phyloP scores from a whole-genome alignment of 2,797 vertebrate species.

The Thalassophryne amazonica region DNA sequence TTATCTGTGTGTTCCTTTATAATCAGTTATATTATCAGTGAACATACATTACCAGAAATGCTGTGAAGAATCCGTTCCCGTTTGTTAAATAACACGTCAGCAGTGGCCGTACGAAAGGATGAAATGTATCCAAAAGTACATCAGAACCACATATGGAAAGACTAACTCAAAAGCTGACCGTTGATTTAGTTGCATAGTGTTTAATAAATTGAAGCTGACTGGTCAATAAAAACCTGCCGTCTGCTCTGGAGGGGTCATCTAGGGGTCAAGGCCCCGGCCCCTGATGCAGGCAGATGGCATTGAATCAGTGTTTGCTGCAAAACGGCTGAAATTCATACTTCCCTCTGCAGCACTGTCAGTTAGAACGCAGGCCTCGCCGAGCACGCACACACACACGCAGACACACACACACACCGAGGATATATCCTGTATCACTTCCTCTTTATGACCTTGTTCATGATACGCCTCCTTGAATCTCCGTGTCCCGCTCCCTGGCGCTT shows the following conservation, averaged over 20 bases:
- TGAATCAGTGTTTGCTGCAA: constrained; percentile 70
- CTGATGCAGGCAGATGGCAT: constrained; percentile 64
- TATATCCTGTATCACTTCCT: constrained; percentile 80
- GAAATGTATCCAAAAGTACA: constrained; percentile 21
- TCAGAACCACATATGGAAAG: constrained; percentile 27
- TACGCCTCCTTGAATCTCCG: constrained; percentile 57
- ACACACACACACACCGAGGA: constrained; percentile 33
- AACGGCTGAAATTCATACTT: constrained; percentile 76
- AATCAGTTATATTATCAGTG: background rate
- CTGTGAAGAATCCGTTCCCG: background rate
- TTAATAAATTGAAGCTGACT: constrained; percentile 72
- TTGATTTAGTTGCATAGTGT: constrained; percentile 51
- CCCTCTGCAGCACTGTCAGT: constrained; percentile 67
- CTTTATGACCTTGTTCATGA: constrained; percentile 78
- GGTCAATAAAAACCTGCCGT: constrained; percentile 58
- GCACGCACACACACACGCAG: constrained; percentile 17
- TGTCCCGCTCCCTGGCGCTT: constrained; percentile 59
- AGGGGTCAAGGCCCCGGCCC: constrained; percentile 59
- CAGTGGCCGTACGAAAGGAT: background rate
- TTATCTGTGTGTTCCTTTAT: background rate
- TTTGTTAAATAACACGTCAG: background rate
- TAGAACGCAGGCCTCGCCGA: constrained; percentile 44
- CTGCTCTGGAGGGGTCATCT: constrained; percentile 49
- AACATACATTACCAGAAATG: background rate
- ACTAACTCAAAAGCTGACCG: constrained; percentile 32